phyloP scores from a whole-genome alignment of 53 echinoderm and acorn worm species.

The Echinarachnius parma region DNA sequence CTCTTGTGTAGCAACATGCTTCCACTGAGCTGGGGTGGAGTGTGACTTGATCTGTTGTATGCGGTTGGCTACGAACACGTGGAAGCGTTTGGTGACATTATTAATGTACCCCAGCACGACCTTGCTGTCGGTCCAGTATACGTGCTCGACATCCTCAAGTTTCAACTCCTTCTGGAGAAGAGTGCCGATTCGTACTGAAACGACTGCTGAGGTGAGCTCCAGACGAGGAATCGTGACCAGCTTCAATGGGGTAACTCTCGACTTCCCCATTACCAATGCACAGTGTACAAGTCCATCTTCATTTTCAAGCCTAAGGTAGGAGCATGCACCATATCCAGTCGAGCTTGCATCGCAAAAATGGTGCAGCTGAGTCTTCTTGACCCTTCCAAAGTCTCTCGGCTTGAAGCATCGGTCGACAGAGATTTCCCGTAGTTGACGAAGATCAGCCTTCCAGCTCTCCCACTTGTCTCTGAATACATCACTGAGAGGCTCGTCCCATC shows the following conservation, averaged over 20 bases:
- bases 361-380: conserved; percentile 36
- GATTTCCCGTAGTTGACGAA: conserved; percentile 24
- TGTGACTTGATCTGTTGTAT: conserved; percentile 32
- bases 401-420: conserved; percentile 51
- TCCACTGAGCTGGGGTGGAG: conserved; percentile 32
- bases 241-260: conserved; percentile 40
- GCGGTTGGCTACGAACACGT: conserved; percentile 47
- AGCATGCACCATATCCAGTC: conserved; percentile 63
- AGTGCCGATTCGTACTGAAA: conserved; percentile 14
- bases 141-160: neutral
- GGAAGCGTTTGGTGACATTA: conserved; percentile 44
- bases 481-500: conserved; percentile 68
- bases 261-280: conserved; percentile 51
- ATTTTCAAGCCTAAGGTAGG: conserved; percentile 52
- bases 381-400: conserved; percentile 32
- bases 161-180: conserved; percentile 40
- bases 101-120: conserved; percentile 52
- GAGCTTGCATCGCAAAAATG: conserved; percentile 62
- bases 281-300: conserved; percentile 34
- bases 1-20: conserved; percentile 29
- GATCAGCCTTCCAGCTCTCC: conserved; percentile 51
- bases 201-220: conserved; percentile 50
- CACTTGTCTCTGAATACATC: conserved; percentile 47
- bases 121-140: conserved; percentile 57
- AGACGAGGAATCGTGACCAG: conserved; percentile 44